These are phyloP conservation scores for Malurus leucopterus DNA, from an alignment of 2,797 vertebrate genomes.

Conservation along the genomic window DNA sequence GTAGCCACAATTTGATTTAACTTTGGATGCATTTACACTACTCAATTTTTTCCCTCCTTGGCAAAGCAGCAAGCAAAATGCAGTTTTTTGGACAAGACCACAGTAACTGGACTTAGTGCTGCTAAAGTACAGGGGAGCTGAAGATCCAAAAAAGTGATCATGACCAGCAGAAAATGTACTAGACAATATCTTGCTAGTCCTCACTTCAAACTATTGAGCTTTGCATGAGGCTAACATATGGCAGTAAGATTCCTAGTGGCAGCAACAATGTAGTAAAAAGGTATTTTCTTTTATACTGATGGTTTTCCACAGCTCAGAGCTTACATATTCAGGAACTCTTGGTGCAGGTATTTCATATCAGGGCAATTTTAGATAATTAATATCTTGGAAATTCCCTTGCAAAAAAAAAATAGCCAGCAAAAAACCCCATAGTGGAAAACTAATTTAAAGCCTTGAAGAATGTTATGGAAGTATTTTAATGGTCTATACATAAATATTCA, in stretches of 20 bases:
- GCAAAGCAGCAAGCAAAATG: not conserved
- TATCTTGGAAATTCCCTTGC: not conserved
- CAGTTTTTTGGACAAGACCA: not conserved
- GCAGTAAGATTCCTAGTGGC: not conserved
- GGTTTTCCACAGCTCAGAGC: not conserved
- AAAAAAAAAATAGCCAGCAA: not conserved
- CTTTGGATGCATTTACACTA: not conserved
- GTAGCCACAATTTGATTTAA: not conserved
- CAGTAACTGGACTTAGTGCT: not conserved
- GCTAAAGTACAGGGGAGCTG: not conserved
- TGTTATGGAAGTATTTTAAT: slow-evolving; percentile 12
- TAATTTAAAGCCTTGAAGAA: not conserved
- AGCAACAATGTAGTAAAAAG: not conserved
- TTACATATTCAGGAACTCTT: not conserved
- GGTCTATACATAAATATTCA: not conserved
- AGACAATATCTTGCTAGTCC: not conserved
- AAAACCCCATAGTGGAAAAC: not conserved
- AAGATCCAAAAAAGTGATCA: not conserved
- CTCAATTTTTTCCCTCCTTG: not conserved
- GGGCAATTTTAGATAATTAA: not conserved
- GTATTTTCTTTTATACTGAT: not conserved
- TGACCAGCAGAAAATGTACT: not conserved
- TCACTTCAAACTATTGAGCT: not conserved
- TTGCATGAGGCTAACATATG: not conserved
- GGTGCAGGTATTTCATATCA: not conserved